phyloP scores from a whole-genome alignment of 2,797 vertebrate genomes.

The Microhierax caerulescens region DNA sequence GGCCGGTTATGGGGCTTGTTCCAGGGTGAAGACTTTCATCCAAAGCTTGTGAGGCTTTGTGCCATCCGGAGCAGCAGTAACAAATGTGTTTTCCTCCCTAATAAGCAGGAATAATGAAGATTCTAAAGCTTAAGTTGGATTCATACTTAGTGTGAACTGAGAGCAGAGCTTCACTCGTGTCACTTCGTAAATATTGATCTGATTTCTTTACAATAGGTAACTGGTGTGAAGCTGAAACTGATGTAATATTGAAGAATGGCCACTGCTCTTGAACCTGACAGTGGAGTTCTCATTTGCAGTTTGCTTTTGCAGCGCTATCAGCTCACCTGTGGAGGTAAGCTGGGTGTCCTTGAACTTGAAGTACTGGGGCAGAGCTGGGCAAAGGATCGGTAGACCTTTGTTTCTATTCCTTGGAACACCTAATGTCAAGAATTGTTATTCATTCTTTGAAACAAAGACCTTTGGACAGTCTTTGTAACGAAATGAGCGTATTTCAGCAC shows the following conservation, averaged over 20 bases:
- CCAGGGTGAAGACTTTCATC: not conserved
- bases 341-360: not conserved
- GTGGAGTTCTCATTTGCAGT: not conserved
- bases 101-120: not conserved
- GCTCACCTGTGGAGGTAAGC: not conserved
- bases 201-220: not conserved
- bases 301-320: not conserved
- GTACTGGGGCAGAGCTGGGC: not conserved
- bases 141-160: not conserved
- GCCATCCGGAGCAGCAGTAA: not conserved
- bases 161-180: not conserved
- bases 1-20: not conserved
- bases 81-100: not conserved
- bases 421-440: not conserved
- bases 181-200: constrained; percentile 36
- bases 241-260: not conserved
- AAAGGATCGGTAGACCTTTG: not conserved
- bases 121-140: not conserved
- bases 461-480: not conserved
- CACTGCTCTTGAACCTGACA: not conserved
- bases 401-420: not conserved
- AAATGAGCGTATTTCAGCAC: not conserved
- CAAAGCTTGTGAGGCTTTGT: not conserved
- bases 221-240: not conserved
- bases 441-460: not conserved